phyloP scores from a whole-genome alignment of 2,888 invertebrate species.

The Caenorhabditis angaria region DNA sequence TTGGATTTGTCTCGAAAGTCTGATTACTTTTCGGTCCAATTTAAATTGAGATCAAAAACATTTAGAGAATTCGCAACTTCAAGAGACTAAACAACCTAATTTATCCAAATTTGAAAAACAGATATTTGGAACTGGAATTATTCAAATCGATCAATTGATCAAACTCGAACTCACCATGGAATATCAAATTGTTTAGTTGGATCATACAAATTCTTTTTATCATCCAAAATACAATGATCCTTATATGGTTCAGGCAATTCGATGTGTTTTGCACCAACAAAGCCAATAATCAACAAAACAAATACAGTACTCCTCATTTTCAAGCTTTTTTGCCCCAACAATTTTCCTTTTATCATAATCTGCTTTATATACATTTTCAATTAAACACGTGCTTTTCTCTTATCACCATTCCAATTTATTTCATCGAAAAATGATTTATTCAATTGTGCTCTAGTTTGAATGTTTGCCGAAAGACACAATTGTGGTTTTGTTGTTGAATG shows the following conservation, averaged over 20 bases:
- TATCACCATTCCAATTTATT: not conserved
- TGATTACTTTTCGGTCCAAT: too few relatives aligned
- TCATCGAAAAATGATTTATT: not conserved
- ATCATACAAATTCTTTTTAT: conserved; percentile 61
- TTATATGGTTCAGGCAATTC: conserved; percentile 60
- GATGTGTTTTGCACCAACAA: conserved; percentile 47
- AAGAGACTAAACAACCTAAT: too few relatives aligned
- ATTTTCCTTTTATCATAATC: not conserved
- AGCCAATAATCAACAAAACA: conserved; percentile 13
- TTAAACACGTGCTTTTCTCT: not conserved
- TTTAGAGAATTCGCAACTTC: too few relatives aligned
- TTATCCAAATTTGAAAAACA: too few relatives aligned
- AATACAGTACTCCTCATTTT: conserved; percentile 3
- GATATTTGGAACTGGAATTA: too few relatives aligned
- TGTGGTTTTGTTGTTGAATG: not conserved
- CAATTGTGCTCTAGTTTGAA: not conserved
- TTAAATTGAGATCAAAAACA: too few relatives aligned
- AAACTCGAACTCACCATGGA: conserved; percentile 48
- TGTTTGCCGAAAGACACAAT: not conserved
- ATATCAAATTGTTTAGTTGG: conserved; percentile 53
- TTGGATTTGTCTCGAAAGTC: too few relatives aligned
- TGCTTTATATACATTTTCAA: not conserved
- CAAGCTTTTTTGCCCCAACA: not conserved
- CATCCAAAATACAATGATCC: conserved; percentile 65
- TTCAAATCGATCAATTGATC: not conserved